phyloP scores from a whole-genome alignment of 2,113 vertebrate species.

The Pyrgilauda ruficollis region DNA sequence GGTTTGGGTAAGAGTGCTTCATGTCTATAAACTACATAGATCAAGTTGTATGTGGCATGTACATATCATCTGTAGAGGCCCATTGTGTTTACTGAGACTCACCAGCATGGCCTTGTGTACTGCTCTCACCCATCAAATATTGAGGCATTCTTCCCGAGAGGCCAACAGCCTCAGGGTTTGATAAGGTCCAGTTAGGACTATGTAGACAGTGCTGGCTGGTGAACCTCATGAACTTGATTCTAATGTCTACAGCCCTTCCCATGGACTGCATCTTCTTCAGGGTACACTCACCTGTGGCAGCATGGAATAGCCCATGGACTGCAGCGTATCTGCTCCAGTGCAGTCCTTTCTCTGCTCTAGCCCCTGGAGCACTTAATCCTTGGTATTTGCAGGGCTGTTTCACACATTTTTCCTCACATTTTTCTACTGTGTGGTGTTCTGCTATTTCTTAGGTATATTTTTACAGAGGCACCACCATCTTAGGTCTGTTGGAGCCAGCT shows the following conservation, averaged over 20 bases:
- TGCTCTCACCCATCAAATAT: not conserved
- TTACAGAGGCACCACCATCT: not conserved
- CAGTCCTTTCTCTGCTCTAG: not conserved
- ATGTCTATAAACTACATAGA: not conserved
- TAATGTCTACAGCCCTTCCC: not conserved
- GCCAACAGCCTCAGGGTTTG: not conserved
- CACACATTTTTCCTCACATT: not conserved
- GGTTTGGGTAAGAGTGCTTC: not conserved
- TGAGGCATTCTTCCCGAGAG: not conserved
- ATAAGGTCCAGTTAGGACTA: not conserved
- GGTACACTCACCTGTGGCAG: not conserved
- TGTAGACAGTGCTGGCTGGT: not conserved
- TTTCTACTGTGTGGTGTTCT: not conserved
- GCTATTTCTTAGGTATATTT: not conserved
- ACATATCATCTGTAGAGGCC: not conserved
- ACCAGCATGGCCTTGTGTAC: fast-evolving
- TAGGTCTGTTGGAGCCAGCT: fast-evolving
- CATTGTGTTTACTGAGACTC: not conserved
- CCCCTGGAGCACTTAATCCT: not conserved
- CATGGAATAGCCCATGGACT: not conserved
- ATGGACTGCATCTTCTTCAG: not conserved
- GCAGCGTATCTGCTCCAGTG: not conserved
- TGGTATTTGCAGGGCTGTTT: not conserved
- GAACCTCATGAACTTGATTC: not conserved
- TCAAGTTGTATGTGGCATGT: not conserved